A percentile compares a stretch with the other conserved stretches of the same genome.
Conservation (phyloP, 2,113 vertebrate genomes). For the Morone saxatilis region DNA sequence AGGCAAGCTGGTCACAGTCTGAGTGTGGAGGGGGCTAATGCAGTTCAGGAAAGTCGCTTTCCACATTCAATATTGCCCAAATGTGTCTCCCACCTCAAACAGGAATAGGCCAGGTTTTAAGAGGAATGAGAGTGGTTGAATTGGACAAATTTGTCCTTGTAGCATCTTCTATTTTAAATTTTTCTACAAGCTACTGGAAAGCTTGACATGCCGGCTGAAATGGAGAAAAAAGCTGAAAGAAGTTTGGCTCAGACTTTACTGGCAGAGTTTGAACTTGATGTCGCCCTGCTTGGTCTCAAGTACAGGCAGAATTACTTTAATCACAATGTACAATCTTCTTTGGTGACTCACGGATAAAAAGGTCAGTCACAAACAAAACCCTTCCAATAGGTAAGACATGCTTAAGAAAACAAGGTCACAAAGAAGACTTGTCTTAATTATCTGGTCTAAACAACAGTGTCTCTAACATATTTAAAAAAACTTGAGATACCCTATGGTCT, state of each 20-base stretch:
- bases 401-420: background rate
- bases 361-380: too few species aligned
- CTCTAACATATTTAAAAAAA: background rate
- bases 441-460: background rate
- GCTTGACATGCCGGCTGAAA: constrained; percentile 11
- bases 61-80: background rate
- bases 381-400: background rate
- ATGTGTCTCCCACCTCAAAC: background rate
- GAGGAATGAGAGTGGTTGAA: background rate
- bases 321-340: background rate
- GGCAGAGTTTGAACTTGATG: background rate
- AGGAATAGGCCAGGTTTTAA: background rate
- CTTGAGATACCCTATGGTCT: background rate
- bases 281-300: background rate
- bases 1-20: background rate
- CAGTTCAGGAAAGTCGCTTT: constrained; percentile 4
- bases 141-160: background rate
- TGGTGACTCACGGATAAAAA: background rate
- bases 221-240: background rate
- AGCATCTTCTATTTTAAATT: background rate
- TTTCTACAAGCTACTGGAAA: background rate
- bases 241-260: background rate
- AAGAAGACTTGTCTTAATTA: background rate
- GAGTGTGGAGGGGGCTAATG: background rate
- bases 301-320: background rate